These are phyloP conservation scores for Chaetogeoica ovagalla DNA, from an alignment of 2,888 invertebrate genomes.

Conservation along the genomic window DNA sequence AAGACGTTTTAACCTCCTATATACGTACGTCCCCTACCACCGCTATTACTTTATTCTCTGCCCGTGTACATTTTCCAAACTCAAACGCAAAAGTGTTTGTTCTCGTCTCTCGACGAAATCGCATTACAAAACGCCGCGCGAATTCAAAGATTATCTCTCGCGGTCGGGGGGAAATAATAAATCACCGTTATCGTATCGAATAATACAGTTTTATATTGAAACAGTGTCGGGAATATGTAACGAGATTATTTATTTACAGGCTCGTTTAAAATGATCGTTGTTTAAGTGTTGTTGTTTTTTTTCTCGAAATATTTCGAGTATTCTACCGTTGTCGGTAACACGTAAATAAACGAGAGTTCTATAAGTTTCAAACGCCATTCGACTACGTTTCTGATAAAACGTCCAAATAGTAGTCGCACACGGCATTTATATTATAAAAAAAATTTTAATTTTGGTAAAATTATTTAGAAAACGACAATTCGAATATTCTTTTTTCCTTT, in stretches of 20 bases:
- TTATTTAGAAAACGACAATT: too few species aligned
- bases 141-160: neutral
- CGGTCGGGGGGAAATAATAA: neutral
- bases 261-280: neutral
- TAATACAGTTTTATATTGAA: neutral
- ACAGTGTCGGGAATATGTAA: neutral
- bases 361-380: neutral
- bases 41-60: neutral
- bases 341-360: neutral
- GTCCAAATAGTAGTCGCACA: too few species aligned
- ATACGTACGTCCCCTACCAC: neutral
- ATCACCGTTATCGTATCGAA: neutral
- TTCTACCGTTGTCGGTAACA: too few species aligned
- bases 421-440: too few species aligned
- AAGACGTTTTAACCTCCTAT: neutral
- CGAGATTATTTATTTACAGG: neutral
- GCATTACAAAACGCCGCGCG: neutral
- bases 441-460: too few species aligned
- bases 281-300: neutral
- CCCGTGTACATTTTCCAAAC: too few species aligned
- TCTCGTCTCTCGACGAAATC: too few species aligned
- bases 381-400: too few species aligned
- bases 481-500: too few species aligned
- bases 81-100: too few species aligned
- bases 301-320: too few species aligned